phyloP scores from a whole-genome alignment of 1,140 invertebrate genomes.

The Ips nitidus region DNA sequence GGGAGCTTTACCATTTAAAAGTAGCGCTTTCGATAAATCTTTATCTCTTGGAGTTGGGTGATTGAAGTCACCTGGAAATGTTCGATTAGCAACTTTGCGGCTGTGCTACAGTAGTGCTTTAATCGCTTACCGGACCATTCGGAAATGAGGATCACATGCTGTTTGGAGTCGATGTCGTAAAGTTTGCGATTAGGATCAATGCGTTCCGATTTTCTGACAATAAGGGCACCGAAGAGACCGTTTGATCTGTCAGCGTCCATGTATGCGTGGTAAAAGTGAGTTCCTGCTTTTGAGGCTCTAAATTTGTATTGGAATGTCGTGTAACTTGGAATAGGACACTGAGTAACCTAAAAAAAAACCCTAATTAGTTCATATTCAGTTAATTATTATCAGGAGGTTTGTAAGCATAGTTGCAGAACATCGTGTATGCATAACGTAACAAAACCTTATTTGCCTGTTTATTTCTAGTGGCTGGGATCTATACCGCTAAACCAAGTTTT shows the following conservation, averaged over 20 bases:
- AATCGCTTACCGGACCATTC: conserved; percentile 60
- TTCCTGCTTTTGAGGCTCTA: conserved; percentile 67
- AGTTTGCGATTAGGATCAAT: conserved; percentile 65
- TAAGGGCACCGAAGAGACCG: conserved; percentile 75
- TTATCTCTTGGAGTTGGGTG: conserved; percentile 31
- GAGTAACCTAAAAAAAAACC: conserved; percentile 55
- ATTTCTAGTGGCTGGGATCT: too few relatives aligned
- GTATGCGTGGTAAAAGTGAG: conserved; percentile 76
- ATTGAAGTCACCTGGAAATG: conserved; percentile 31
- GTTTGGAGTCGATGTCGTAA: conserved; percentile 77
- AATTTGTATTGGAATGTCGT: conserved; percentile 84
- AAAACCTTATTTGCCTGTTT: too few relatives aligned
- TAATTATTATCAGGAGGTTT: background rate
- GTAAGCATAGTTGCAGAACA: too few relatives aligned
- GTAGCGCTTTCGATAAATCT: conserved; percentile 57
- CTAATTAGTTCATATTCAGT: background rate
- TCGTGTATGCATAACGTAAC: too few relatives aligned
- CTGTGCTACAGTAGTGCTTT: background rate
- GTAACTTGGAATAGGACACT: conserved; percentile 79
- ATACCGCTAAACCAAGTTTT: too few relatives aligned
- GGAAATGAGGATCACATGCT: conserved; percentile 73
- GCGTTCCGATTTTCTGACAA: conserved; percentile 72
- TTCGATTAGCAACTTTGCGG: background rate
- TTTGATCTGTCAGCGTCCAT: conserved; percentile 73
- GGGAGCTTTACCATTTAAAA: conserved; percentile 62